phyloP scores from a whole-genome alignment of 2,888 invertebrate genomes.

The Crossocerus cetratus region DNA sequence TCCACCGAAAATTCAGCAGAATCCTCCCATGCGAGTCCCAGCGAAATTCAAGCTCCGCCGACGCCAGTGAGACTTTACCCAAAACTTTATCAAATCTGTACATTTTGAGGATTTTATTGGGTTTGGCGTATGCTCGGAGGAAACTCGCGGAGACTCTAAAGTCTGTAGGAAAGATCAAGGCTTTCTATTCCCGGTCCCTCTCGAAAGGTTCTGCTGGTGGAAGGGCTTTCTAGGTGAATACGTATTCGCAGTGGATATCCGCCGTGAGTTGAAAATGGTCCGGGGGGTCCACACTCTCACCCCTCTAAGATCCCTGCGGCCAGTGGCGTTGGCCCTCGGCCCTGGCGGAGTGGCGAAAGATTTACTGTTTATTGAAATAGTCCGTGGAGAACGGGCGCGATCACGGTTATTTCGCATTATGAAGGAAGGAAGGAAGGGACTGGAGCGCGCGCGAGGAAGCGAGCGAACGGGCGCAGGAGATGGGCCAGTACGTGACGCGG shows the following conservation, averaged over 20 bases:
- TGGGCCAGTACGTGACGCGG: conserved; percentile 61
- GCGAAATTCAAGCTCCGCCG: too few species aligned
- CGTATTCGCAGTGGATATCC: neutral
- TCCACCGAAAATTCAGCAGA: neutral
- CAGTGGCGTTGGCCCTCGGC: conserved; percentile 2
- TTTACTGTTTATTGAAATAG: conserved; percentile 64
- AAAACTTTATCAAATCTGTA: too few species aligned
- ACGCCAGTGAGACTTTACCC: too few species aligned
- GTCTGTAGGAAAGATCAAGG: too few species aligned
- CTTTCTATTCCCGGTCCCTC: too few species aligned
- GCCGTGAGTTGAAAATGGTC: too few species aligned
- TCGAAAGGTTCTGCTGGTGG: neutral
- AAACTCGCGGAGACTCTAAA: too few species aligned
- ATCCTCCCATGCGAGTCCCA: too few species aligned
- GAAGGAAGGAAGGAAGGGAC: conserved; percentile 29
- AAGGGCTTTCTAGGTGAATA: neutral
- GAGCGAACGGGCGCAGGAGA: conserved; percentile 31
- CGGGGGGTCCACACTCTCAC: neutral
- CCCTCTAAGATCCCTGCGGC: neutral
- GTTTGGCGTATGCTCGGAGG: too few species aligned
- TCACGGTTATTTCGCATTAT: conserved; percentile 58
- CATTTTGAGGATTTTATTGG: too few species aligned
- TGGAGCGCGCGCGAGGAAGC: neutral
- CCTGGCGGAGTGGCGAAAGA: conserved; percentile 21
- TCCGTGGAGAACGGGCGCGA: conserved; percentile 38